phyloP scores from a whole-genome alignment of 2,113 vertebrate species.

The Diphyllodes magnificus region DNA sequence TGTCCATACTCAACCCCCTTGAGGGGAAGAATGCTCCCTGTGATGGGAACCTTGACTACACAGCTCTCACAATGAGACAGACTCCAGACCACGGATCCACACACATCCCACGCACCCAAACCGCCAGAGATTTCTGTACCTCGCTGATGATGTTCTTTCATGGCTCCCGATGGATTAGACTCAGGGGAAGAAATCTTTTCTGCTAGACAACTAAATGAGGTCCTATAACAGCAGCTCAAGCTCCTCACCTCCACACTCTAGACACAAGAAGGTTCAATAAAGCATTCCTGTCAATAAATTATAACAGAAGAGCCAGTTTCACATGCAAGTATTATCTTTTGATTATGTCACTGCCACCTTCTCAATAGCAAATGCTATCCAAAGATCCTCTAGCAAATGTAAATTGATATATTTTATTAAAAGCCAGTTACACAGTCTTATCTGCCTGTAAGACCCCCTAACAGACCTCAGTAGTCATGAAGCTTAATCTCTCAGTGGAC shows the following conservation, averaged over 20 bases:
- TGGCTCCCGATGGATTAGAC: conserved; percentile 70
- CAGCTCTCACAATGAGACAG: conserved; percentile 41
- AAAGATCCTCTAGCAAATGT: background rate
- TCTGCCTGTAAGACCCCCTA: conserved; percentile 8
- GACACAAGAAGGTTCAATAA: conserved; percentile 45
- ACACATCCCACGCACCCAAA: background rate
- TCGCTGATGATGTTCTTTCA: conserved; percentile 67
- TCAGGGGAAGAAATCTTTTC: conserved; percentile 66
- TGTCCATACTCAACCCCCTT: background rate
- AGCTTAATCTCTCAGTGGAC: conserved; percentile 42
- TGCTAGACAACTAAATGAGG: conserved; percentile 72
- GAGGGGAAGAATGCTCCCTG: background rate
- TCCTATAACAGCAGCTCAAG: conserved; percentile 56
- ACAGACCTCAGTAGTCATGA: background rate
- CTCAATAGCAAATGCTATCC: background rate
- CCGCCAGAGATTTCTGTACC: conserved; percentile 28
- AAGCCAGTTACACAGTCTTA: background rate
- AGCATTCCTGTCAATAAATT: conserved; percentile 9
- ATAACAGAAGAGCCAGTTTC: background rate
- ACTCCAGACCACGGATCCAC: background rate
- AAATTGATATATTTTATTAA: conserved; percentile 10
- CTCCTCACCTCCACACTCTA: conserved; percentile 5
- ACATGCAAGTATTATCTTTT: background rate
- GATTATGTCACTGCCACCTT: background rate
- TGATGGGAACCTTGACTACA: conserved; percentile 26